Evolutionary conservation across 2,113 vertebrate species (phyloP).

Genomic region (Heteronetta atricapilla): DNA sequence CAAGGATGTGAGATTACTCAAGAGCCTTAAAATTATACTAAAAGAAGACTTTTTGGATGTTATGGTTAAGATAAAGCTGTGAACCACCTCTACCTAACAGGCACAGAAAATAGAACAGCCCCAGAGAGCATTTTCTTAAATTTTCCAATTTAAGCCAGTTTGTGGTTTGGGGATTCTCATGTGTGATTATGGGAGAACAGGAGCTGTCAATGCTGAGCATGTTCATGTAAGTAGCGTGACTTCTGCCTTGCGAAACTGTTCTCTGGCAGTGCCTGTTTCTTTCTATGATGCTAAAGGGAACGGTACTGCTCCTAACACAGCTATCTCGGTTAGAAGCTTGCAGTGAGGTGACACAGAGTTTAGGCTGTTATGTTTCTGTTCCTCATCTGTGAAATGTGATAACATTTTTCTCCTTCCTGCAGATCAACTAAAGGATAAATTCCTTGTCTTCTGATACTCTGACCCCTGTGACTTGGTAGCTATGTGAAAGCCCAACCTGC

Average conservation of each 20-base stretch:
- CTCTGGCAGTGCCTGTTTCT: not conserved
- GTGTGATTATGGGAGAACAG: not conserved
- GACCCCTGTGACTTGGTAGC: not conserved
- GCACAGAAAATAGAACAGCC: not conserved
- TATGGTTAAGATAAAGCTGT: not conserved
- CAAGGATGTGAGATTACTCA: not conserved
- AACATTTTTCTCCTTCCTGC: not conserved
- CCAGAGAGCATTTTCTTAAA: not conserved
- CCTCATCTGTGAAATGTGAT: not conserved
- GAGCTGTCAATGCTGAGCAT: not conserved
- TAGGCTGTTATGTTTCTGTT: not conserved
- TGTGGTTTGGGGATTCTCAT: not conserved
- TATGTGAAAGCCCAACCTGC: not conserved
- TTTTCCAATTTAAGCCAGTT: not conserved
- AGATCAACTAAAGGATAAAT: not conserved
- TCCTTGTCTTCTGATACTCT: not conserved
- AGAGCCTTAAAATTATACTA: not conserved
- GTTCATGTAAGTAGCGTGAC: rapidly evolving
- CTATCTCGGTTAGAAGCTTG: not conserved
- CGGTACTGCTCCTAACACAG: not conserved
- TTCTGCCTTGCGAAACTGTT: not conserved
- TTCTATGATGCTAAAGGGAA: not conserved
- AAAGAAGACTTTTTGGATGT: not conserved
- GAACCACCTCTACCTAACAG: not conserved
- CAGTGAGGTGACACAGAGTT: not conserved